Evolutionary conservation across 1,140 invertebrate genomes (phyloP).

Genomic region (Proales similis): DNA sequence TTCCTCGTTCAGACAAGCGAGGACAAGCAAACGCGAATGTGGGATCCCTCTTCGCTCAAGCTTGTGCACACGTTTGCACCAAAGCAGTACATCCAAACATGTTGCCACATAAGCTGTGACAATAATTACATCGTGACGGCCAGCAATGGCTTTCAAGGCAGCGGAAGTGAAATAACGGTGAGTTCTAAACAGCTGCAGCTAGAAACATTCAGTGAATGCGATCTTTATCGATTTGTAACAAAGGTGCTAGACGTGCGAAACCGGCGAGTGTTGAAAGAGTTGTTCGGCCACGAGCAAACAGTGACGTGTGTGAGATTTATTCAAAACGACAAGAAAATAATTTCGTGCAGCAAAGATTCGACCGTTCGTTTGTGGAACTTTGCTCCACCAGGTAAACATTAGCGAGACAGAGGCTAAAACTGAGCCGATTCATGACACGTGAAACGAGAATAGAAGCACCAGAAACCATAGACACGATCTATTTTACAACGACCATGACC

Average conservation of each 20-base stretch:
- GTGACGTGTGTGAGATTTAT: conserved; percentile 13
- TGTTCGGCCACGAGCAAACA: conserved; percentile 26
- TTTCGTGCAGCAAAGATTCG: conserved; percentile 35
- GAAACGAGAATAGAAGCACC: too few species aligned
- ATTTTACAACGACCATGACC: too few species aligned
- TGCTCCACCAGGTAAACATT: background rate
- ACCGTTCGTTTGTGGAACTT: conserved; percentile 35
- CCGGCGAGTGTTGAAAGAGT: background rate
- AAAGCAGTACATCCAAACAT: conserved; percentile 52
- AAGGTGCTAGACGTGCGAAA: conserved; percentile 27
- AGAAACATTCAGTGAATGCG: background rate
- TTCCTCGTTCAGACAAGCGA: conserved; percentile 47
- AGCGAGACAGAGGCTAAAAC: too few species aligned
- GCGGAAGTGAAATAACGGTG: conserved; percentile 52
- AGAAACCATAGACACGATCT: too few species aligned
- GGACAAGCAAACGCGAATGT: conserved; percentile 50
- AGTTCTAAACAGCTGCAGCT: conserved; percentile 23
- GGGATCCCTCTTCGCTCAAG: conserved; percentile 44
- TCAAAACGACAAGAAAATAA: conserved; percentile 15
- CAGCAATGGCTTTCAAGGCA: conserved; percentile 51
- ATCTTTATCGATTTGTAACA: background rate
- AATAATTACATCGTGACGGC: conserved; percentile 45
- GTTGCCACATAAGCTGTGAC: conserved; percentile 46
- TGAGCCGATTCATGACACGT: too few species aligned
- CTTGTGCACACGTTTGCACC: conserved; percentile 45